phyloP scores from a whole-genome alignment of 2,113 vertebrate species.

The Dendrocopos noguchii region DNA sequence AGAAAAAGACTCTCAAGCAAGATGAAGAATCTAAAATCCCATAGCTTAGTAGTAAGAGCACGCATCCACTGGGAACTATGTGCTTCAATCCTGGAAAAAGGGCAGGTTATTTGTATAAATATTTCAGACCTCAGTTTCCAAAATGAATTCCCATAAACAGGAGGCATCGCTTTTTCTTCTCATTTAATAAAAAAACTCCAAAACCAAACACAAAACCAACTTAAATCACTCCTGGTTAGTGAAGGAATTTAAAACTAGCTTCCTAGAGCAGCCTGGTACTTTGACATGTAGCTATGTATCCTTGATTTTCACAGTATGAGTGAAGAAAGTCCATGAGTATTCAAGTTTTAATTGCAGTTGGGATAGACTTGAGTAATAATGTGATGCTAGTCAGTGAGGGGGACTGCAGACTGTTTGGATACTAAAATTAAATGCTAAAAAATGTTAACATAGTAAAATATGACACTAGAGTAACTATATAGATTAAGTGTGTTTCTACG shows the following conservation, averaged over 20 bases:
- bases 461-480: neutral
- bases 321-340: neutral
- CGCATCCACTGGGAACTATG: neutral
- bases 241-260: neutral
- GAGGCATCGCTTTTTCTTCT: neutral
- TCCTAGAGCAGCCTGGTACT: neutral
- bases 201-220: neutral
- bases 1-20: slow-evolving; percentile 45
- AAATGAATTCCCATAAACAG: neutral
- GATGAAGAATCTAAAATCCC: slow-evolving; percentile 38
- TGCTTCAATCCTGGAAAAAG: slow-evolving; percentile 35
- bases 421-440: neutral
- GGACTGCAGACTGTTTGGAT: neutral
- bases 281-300: neutral
- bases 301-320: neutral
- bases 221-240: neutral
- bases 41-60: slow-evolving; percentile 17
- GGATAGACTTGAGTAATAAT: neutral
- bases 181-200: neutral
- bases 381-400: neutral
- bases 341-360: neutral
- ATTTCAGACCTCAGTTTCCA: neutral
- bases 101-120: neutral
- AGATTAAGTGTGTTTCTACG: neutral
- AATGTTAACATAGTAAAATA: neutral